Evolutionary conservation across 2,888 invertebrate genomes (phyloP), one percentile per base, ranked within the genome.

Genomic region (Phymatocera aterrima): DNA sequence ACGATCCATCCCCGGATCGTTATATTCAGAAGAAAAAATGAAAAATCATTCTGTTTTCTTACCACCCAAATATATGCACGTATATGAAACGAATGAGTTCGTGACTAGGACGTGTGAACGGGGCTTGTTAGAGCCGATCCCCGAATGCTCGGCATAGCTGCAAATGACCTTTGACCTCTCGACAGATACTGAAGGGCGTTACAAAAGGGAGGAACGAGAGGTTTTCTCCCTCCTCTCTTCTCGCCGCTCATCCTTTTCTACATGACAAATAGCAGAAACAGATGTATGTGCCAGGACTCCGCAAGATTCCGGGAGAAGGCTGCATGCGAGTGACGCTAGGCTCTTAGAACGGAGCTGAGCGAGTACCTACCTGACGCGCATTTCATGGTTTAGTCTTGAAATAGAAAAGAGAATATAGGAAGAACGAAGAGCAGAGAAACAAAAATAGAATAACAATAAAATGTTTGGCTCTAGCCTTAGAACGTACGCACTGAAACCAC

Each of bases 31-130:
- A 37, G 0, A 65, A 60, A 10, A 28, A 60, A n/a, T 1, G n/a
- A 64, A 21, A 68, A 68, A 34, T 51, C 12, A 18, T 72, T 21
- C 34, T 18, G 48, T 72, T 51, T 72, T 72, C 28, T 51, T 51
- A 18, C 21, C 0, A 10, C 31, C 21, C 18, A 2, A 12, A 37
- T 18, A 64, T 60, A 60, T 60, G 60, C 60, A 1, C 46, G 21
- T 18, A n/a, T n/a, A 65, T 28, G n/a, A 12, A 28, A 40, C 6
- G 40, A 43, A 24, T 6, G n/a, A 37, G 78, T 43, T 78, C 78
- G 78, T 78, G 78, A 54, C 40, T n/a, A 24, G 37, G 78, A 78
- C 78, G 78, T 78, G 78, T 78, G 78, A 78, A 78, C 78, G 70
- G 28, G 68, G 78, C 78, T 78, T 68, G 78, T 78, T 78, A 78